Conservation (phyloP, 2,888 invertebrate genomes). For the Catocala nupta region DNA sequence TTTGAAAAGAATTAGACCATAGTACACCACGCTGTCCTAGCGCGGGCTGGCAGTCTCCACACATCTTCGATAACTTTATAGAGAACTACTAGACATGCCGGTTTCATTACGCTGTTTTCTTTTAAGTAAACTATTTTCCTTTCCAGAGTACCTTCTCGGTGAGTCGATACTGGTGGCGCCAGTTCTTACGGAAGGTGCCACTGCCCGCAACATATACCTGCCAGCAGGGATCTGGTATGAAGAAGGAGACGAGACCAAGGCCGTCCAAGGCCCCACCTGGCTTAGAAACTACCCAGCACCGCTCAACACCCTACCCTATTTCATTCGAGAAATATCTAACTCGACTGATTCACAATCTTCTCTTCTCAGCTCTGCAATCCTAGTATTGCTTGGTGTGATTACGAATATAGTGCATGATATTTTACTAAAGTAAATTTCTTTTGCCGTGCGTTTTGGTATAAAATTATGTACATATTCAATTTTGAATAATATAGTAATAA, state of each 20-base stretch:
- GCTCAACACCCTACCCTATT: constrained; percentile 90
- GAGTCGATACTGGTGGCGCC: constrained; percentile 93
- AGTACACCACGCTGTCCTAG: too few relatives aligned
- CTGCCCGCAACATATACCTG: constrained; percentile 90
- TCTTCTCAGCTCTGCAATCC: constrained; percentile 7
- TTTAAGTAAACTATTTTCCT: not conserved
- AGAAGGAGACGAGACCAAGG: constrained; percentile 77
- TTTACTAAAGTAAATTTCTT: constrained; percentile 1
- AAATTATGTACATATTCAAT: too few relatives aligned
- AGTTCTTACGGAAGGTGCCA: constrained; percentile 88
- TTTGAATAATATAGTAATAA: too few relatives aligned
- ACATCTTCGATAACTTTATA: too few relatives aligned
- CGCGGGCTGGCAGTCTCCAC: too few relatives aligned
- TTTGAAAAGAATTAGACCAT: too few relatives aligned
- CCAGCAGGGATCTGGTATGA: constrained; percentile 92
- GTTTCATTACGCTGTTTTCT: too few relatives aligned
- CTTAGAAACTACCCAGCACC: constrained; percentile 89
- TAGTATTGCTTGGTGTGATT: constrained; percentile 4
- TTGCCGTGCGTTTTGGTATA: too few relatives aligned
- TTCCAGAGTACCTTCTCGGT: constrained; percentile 93
- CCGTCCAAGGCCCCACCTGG: constrained; percentile 88
- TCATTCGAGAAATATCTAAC: constrained; percentile 68
- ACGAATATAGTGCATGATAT: not conserved
- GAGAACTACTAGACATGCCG: too few relatives aligned
- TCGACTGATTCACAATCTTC: constrained; percentile 1